Percentiles rank a stretch among this genome's conserved stretches.
phyloP scores from a whole-genome alignment of 2,797 vertebrate species.

The Masticophis lateralis region DNA sequence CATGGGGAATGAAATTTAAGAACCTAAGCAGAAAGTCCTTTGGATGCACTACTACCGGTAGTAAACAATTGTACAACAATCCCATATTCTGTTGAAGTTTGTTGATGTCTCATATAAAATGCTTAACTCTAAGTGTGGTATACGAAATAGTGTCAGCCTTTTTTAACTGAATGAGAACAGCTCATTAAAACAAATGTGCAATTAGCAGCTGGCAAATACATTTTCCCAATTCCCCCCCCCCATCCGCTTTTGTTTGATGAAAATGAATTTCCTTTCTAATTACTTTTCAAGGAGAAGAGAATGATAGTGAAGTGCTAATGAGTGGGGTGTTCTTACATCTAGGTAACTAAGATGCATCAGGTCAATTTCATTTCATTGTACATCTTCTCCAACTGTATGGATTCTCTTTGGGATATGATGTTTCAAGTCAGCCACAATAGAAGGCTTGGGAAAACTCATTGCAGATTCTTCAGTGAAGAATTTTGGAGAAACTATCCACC shows the following conservation, averaged over 20 bases:
- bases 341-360: background rate
- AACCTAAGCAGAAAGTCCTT: background rate
- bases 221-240: background rate
- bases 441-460: background rate
- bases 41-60: background rate
- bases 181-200: background rate
- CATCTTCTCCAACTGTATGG: background rate
- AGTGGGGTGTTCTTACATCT: background rate
- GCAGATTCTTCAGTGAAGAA: background rate
- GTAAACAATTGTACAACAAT: background rate
- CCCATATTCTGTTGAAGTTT: background rate
- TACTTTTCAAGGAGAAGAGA: background rate
- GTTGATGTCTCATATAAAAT: background rate
- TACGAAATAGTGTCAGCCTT: background rate
- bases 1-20: background rate
- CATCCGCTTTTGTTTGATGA: background rate
- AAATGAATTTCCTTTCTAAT: background rate
- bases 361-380: background rate
- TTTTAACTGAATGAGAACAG: background rate
- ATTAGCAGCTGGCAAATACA: background rate
- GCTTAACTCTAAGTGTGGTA: background rate
- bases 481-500: background rate
- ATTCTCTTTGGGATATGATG: background rate
- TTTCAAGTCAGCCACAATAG: background rate
- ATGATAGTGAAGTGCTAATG: background rate